Evolutionary conservation across 2,113 vertebrate species (phyloP), one percentile per base, ranked within the genome.

Genomic region (Leptosomus discolor): DNA sequence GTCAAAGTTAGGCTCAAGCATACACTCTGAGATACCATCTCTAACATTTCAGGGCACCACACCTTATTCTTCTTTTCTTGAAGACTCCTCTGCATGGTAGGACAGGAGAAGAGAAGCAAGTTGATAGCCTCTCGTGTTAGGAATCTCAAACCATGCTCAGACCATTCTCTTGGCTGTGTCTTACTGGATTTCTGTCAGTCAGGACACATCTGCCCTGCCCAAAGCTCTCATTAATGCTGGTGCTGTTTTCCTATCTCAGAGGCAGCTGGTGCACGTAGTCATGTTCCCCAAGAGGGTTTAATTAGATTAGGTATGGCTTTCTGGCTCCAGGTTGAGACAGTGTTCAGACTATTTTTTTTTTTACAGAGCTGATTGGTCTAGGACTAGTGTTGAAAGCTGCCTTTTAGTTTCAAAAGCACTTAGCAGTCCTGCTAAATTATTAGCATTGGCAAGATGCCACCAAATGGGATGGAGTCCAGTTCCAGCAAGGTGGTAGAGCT

Each of bases 361-460:
- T 57, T 24, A 12, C 23, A 57, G 61, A 88, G 77, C 18, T 67
- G 57, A 34, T 37, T 65, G 36, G 15, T 85, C 57, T 89, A 85
- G 83, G 61, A 41, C 70, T 37, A 83, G 15, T 63, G n/a, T 30
- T 69, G 58, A 91, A 94, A 96, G 50, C 50, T 85, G 14, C 39
- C 51, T 83, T 90, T 70, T 43, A 32, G 54, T 90, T 91, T 87
- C 58, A 92, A 69, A 94, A 91, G n/a, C 54, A 46, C 18, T 82
- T 77, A 94, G 69, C 53, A 8, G 15, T 37, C 46, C 19, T 68
- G 12, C 43, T 76, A 32, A 94, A 92, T 30, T 81, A 82, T 65
- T 94, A 76, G 41, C 26, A 8, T 57, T 95, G 94, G 74, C 61
- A 67, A 69, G 57, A 21, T 85, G 36, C 87, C 2, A 0, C 58